A percentile compares a stretch with the other conserved stretches of the same genome.
phyloP scores from a whole-genome alignment of 2,113 vertebrate genomes.

The Pithys albifrons region DNA sequence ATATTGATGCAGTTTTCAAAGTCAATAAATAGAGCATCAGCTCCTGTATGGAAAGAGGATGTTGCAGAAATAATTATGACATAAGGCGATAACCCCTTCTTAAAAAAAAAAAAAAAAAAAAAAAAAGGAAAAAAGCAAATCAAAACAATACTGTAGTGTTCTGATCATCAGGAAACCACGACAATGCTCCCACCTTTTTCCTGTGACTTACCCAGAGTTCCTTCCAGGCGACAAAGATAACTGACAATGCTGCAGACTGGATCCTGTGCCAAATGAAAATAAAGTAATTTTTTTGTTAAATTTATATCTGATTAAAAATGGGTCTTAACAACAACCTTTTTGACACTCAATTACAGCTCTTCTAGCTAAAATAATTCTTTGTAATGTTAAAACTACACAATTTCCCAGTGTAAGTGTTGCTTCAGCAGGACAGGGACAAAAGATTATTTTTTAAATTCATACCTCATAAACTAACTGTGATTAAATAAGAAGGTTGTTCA shows the following conservation, averaged over 20 bases:
- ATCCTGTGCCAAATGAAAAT: slow-evolving; percentile 72
- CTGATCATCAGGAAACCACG: slow-evolving; percentile 87
- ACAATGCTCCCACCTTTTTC: slow-evolving; percentile 98
- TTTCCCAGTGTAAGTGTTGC: not conserved
- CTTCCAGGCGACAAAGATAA: slow-evolving; percentile 92
- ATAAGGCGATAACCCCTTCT: slow-evolving; percentile 67
- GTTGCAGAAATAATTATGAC: slow-evolving; percentile 77
- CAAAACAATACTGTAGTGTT: slow-evolving; percentile 80
- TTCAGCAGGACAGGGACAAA: not conserved
- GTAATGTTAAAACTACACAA: not conserved
- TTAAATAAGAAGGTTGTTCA: not conserved
- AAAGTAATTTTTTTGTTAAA: slow-evolving; percentile 50
- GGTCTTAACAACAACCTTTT: slow-evolving; percentile 5
- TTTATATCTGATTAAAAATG: slow-evolving; percentile 63
- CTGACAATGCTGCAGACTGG: slow-evolving; percentile 66
- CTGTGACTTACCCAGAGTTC: slow-evolving; percentile 91
- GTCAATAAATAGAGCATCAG: slow-evolving; percentile 73
- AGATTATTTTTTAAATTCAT: not conserved
- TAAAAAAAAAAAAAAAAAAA: slow-evolving; percentile 47
- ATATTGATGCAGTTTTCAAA: slow-evolving; percentile 66
- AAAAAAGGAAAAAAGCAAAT: slow-evolving; percentile 64
- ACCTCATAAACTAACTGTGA: not conserved
- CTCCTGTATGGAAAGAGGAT: slow-evolving; percentile 80
- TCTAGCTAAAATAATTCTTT: not conserved
- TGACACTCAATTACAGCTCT: not conserved